Conservation (phyloP, 2,113 vertebrate species). For the Arizona elegans region DNA sequence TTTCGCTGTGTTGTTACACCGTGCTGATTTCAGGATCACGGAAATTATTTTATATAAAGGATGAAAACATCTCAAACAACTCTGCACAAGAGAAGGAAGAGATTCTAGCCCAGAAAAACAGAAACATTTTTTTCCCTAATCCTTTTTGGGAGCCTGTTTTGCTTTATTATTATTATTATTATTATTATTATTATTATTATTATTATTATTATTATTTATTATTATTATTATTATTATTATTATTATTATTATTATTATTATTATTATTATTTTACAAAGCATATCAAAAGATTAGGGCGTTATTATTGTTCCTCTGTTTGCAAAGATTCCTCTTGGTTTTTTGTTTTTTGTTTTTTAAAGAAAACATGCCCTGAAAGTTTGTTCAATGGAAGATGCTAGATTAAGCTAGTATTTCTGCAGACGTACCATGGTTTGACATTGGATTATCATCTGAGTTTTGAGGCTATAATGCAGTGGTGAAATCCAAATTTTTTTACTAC, state of each 20-base stretch:
- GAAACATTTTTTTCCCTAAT: not conserved
- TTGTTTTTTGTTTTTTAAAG: not conserved
- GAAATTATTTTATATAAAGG: not conserved
- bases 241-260: no score
- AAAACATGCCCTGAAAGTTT: not conserved
- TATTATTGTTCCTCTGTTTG: not conserved
- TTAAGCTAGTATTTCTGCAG: not conserved
- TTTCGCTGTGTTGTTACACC: no score
- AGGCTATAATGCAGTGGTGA: accelerated
- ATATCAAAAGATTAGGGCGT: not conserved
- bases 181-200: no score
- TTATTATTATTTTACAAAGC: not conserved
- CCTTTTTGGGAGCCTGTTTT: not conserved
- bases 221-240: no score
- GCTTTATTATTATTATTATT: not conserved
- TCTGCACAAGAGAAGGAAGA: not conserved
- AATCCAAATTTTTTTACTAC: no score
- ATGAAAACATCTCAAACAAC: not conserved
- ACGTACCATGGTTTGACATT: not conserved
- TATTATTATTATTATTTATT: no score
- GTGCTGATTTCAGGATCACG: not conserved
- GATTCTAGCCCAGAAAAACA: not conserved
- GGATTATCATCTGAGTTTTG: not conserved
- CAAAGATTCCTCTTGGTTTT: not conserved
- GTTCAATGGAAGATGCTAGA: not conserved